Base-by-base conservation (phyloP, 2,113 vertebrate genomes). In the Pitta sordida region DNA sequence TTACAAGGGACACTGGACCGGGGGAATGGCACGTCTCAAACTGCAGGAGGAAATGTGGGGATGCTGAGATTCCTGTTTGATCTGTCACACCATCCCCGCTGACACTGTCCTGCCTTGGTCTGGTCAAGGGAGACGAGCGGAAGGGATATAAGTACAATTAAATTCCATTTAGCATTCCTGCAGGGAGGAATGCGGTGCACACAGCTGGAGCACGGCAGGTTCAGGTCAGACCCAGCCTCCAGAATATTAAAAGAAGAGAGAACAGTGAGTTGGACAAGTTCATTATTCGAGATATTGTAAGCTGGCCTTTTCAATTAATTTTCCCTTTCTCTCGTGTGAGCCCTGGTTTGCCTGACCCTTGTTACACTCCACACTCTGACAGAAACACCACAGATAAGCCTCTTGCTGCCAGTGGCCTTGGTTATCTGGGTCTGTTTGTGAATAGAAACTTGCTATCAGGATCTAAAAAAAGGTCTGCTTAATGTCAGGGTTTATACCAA, bases 371-470 rank as follows among this genome's bases (percentile, higher is more conserved):
- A 12, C 8, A 15, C 69, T 68, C 85, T 62, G 58, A 65, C 30
- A 59, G 81, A 24, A 78, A 16, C 71, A 53, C 43, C 36, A 34
- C 43, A 74, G 86, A 88, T 88, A 87, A 94, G 48, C 24, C 22
- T 73, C 90, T 75, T 3, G 2, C 53, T 4, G 3, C 27, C 87
- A 60, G 41, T 52, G 46, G 53, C 78, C 78, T 53, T 1, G 1
- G 9, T 58, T 68, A 48, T 83, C 91, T 83, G 41, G 7, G 20
- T n/a, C 53, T 87, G 44, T 68, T 88, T 83, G 86, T 34, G 63
- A 88, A 95, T 15, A 83, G 59, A 69, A 88, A 93, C 39, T 11
- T 67, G 59, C 26, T 86, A 58, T 43, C 19, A 0, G 36, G 15
- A 74, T 39, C 51, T 46, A 5, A 56, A 34, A 30, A 13, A 67